Evolutionary conservation across 2,888 invertebrate genomes (phyloP), one percentile per base, ranked within the genome.

Genomic region (Acanthosepion lycidas): DNA sequence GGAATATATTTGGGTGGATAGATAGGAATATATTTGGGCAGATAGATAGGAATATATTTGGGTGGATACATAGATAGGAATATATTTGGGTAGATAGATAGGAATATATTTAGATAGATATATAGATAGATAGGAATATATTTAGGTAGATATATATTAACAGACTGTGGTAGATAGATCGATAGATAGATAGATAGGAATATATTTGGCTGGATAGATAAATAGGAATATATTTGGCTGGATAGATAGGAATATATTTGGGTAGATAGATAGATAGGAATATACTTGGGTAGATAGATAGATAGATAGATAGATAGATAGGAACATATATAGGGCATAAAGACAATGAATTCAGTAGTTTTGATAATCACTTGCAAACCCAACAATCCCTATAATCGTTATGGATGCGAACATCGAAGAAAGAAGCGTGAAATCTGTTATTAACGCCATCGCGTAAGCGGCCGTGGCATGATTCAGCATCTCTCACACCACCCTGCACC

Each of bases 341-440:
- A n/a, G 3, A 59, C 6, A 6, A 20, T 59, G 15, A n/a, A 78
- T 78, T 4, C 15, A 78, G n/a, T 78, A 78, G 9, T n/a, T 78
- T 78, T 78, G 78, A n/a, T 42, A 42, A 42, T 78, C n/a, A n/a
- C 8, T 1, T n/a, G n/a, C 23, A 78, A 78, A n/a, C n/a, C 9
- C 78, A n/a, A n/a, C n/a, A n/a, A 78, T 9, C n/a, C n/a, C n/a
- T 78, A 78, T 78, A 78, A 78, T 78, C n/a, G n/a, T 78, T 78
- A 78, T 12, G 78, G 12, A 78, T 18, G 78, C 78, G n/a, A 78
- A n/a, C 15, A 78, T 78, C n/a, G 78, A 33, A 78, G n/a, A 78
- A 78, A 78, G n/a, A 78, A n/a, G 15, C 78, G n/a, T 78, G 78
- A 78, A 78, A 78, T 78, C n/a, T 78, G 78, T 78, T 78, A 78